Conservation (phyloP, 2,888 invertebrate genomes). For the Ochropacha duplaris region DNA sequence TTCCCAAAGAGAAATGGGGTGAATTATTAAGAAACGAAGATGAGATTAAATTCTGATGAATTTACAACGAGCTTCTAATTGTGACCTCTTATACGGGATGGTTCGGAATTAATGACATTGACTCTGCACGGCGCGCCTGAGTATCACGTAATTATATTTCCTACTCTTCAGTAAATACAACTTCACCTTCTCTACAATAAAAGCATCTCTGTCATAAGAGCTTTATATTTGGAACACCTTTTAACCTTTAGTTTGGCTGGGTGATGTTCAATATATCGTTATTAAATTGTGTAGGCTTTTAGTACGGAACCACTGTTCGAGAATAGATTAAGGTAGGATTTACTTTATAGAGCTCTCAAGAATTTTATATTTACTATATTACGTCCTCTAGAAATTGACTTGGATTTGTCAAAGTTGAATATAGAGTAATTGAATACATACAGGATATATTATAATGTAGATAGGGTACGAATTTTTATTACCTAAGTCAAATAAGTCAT, state of each 20-base stretch:
- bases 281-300: not conserved
- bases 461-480: no score
- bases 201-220: not conserved
- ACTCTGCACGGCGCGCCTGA: not conserved
- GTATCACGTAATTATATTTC: conserved; percentile 3
- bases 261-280: not conserved
- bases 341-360: not conserved
- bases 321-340: not conserved
- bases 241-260: not conserved
- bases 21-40: not conserved
- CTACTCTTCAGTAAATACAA: conserved; percentile 1
- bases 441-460: no score
- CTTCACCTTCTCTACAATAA: not conserved
- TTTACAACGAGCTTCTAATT: not conserved
- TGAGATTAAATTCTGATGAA: not conserved
- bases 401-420: no score
- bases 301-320: not conserved
- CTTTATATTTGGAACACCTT: not conserved
- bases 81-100: not conserved
- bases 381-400: no score
- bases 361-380: no score
- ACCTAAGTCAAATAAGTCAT: no score
- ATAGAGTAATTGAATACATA: no score
- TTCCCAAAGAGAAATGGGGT: not conserved
- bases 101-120: conserved; percentile 1